Base-by-base conservation (phyloP, 1,140 invertebrate genomes). In the Eupristina koningsbergeri region DNA sequence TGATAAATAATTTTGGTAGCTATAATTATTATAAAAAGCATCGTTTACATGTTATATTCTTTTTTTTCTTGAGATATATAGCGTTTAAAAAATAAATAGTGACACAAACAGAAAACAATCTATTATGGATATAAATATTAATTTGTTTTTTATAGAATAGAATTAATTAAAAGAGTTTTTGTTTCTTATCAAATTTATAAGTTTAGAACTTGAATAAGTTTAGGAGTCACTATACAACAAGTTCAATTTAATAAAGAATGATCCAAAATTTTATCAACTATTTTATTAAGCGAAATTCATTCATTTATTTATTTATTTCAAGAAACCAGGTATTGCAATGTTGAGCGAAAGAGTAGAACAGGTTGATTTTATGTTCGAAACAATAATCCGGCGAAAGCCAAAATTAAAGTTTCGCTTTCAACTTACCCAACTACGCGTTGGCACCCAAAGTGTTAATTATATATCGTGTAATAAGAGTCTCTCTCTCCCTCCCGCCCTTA, bases 351-450 rank as follows among this genome's bases (percentile, higher is more conserved):
- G 34, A 29, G 8, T 0, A 26, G 29, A 45, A 34, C 58, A 31
- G 58, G 58, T 36, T 34, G 58, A 50, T 64, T 64, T 81, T 45
- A 76, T 26, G 71, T 64, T 64, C 80, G 58, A 41, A 31, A 58
- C 73, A 75, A 64, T 75, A 64, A 76, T 58, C 39, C 9, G 73
- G 41, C 15, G 81, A 41, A 76, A 58, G 39, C 73, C 75, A 61
- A 81, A 87, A 86, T 86, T 83, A 86, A 88, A 85, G 67, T 71
- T 71, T 71, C 85, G 86, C 86, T 86, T 84, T 82, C 77, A 64
- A 75, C 64, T 63, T 79, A 64, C 77, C 77, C 77, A 79, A 78
- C 77, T 67, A 64, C 77, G 53, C 80, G 69, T 75, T 80, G 77
- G 83, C 83, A 80, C 83, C 69, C 69, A 74, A 80, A 80, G 83